Conservation (phyloP, 2,113 vertebrate species). For the Silurus meridionalis region DNA sequence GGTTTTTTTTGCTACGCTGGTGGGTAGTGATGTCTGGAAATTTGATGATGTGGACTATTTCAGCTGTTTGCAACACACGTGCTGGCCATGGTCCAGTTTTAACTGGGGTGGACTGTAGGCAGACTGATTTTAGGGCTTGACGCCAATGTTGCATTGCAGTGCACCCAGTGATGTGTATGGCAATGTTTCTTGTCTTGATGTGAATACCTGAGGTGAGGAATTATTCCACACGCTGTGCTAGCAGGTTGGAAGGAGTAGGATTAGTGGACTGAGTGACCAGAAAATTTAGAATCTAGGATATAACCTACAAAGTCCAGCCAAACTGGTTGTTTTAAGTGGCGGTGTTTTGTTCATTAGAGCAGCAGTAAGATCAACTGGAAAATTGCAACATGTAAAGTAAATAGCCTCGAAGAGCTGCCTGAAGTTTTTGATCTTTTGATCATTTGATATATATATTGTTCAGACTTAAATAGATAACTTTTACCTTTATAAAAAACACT, state of each 20-base stretch:
- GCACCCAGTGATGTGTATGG: slow-evolving; percentile 10
- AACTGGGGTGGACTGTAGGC: background rate
- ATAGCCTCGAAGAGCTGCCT: background rate
- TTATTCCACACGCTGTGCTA: background rate
- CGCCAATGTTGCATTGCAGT: slow-evolving; percentile 39
- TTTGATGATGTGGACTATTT: slow-evolving; percentile 12
- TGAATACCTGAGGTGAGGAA: background rate
- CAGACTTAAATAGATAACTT: background rate
- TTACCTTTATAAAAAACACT: background rate
- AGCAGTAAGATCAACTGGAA: background rate
- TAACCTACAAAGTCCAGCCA: background rate
- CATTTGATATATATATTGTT: background rate
- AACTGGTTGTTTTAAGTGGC: background rate
- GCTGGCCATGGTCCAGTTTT: background rate
- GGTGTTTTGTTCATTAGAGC: background rate
- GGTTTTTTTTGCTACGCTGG: background rate
- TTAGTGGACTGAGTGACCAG: background rate
- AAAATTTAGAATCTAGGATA: background rate
- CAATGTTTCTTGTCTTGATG: background rate
- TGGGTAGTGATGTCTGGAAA: background rate
- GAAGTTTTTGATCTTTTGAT: slow-evolving; percentile 35
- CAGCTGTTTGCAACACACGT: background rate
- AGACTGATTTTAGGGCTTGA: slow-evolving; percentile 21
- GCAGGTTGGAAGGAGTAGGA: background rate
- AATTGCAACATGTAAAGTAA: background rate